Evolutionary conservation across 2,888 invertebrate species (phyloP), one percentile per base, ranked within the genome.

Genomic region (Aphidius colemani): DNA sequence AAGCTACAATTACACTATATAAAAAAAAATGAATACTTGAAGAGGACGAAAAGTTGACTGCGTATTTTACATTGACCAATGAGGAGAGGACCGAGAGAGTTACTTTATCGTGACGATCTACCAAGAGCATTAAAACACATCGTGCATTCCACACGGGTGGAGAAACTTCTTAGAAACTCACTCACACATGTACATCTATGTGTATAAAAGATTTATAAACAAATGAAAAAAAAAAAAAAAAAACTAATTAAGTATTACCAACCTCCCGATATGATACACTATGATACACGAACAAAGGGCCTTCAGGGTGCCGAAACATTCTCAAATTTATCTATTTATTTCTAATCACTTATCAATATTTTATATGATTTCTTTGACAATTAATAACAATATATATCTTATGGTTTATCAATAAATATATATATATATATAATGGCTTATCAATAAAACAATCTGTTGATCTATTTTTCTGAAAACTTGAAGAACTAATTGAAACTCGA

Each of bases 41-140:
- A 13, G 13, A 13, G 13, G 13, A 30, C 30, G 30, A 30, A 30
- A 13, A 1, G 4, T 30, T 30, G 30, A 30, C 64, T 39, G 59
- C 13, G 55, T 48, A 64, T 59, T 56, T 64, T 30, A 56, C 57
- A 61, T 58, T 61, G 61, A 30, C 30, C 30, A 30, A 30, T 30
- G 5, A 30, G 30, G 30, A 30, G 30, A 30, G 30, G 30, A 30
- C 30, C 30, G 30, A 30, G 30, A 30, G 30, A 30, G 61, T 61
- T 57, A 65, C 58, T 65, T 61, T 64, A 65, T 65, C 65, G 56
- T 65, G 57, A 65, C 58, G 65, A 65, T 65, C 63, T 64, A 62
- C 66, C 67, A 66, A 61, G 67, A 70, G 68, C 69, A 70, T 70
- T 69, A 69, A 70, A 70, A 70, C 70, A 69, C 65, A 70, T 69